A percentile compares a stretch with the other conserved stretches of the same genome.
phyloP scores from a whole-genome alignment of 2,113 vertebrate species.

The Symphodus melops region DNA sequence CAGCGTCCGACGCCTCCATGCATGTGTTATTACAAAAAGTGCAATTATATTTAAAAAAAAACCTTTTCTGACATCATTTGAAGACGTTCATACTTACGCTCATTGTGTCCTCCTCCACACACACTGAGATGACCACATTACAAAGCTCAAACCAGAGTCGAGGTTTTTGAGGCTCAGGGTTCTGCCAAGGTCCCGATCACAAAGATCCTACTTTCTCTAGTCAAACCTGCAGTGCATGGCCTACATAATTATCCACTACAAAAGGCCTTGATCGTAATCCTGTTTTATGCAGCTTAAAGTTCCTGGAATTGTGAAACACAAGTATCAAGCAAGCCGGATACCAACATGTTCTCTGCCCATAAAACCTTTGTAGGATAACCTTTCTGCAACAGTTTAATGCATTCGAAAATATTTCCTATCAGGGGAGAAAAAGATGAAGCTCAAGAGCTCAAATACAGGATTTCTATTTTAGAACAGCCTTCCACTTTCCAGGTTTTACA shows the following conservation, averaged over 20 bases:
- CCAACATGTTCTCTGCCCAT: not conserved
- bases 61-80: slow-evolving; percentile 26
- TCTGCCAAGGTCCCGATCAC: slow-evolving; percentile 13
- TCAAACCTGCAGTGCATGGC: not conserved
- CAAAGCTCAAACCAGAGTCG: slow-evolving; percentile 11
- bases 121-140: slow-evolving; percentile 31
- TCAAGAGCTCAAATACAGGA: no score
- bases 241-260: not conserved
- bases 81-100: slow-evolving; percentile 1
- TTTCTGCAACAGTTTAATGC: not conserved
- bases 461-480: no score
- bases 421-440: not conserved
- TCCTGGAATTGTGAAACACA: not conserved
- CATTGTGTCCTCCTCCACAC: slow-evolving; percentile 11
- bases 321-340: not conserved
- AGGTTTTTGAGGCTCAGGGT: slow-evolving; percentile 22
- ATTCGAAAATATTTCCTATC: not conserved
- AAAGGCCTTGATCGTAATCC: not conserved
- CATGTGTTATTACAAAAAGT: slow-evolving; percentile 3
- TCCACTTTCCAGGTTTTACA: no score
- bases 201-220: not conserved
- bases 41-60: slow-evolving; percentile 6
- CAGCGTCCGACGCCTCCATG: slow-evolving; percentile 6
- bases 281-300: not conserved
- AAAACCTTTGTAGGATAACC: not conserved